Base-by-base conservation (phyloP, 2,113 vertebrate species). In the Onychorhynchus coronatus region DNA sequence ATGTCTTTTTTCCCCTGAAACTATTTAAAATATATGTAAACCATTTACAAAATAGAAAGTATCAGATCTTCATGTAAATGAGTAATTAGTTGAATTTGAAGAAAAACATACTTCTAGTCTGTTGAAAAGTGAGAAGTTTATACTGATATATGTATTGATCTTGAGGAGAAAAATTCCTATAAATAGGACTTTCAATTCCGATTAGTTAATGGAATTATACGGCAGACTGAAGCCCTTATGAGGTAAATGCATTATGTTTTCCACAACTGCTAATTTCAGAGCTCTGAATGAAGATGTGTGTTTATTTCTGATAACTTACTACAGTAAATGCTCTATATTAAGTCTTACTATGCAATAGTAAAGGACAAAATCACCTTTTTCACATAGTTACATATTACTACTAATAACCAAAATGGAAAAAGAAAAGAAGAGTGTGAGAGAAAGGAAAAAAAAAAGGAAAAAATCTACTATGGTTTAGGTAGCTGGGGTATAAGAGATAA, bases 361-460 rank as follows among this genome's bases (percentile, higher is more conserved):
- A 31, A 35, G 20, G 8, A 19, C 2, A 68, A 80, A 63, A n/a
- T 39, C 14, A 59, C 6, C 2, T 86, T 72, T 55, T 55, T 44
- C 50, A 46, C 6, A 35, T 10, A 87, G 28, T 15, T 44, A 12
- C 4, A 44, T 46, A 52, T 74, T 41, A 30, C 13, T 79, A 23
- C 23, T 50, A 68, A 25, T 25, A 46, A 44, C 5, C 20, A 67
- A 50, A 73, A 61, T 18, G 2, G 14, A 46, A 61, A 42, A 86
- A 56, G 12, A 46, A 41, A 75, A 61, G 10, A 33, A 5, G 2
- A 22, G 3, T 3, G 4, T 33, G 9, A 30, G 12, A n/a, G 5
- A n/a, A 35, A n/a, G 3, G 5, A 4, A 19, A 6, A 13, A 21
- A 33, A 12, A n/a, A 33, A 11, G 1, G 1, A 17, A 21, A 31